Evolutionary conservation across 2,888 invertebrate genomes (phyloP), one percentile per base, ranked within the genome.

Genomic region (Acleris cristana): DNA sequence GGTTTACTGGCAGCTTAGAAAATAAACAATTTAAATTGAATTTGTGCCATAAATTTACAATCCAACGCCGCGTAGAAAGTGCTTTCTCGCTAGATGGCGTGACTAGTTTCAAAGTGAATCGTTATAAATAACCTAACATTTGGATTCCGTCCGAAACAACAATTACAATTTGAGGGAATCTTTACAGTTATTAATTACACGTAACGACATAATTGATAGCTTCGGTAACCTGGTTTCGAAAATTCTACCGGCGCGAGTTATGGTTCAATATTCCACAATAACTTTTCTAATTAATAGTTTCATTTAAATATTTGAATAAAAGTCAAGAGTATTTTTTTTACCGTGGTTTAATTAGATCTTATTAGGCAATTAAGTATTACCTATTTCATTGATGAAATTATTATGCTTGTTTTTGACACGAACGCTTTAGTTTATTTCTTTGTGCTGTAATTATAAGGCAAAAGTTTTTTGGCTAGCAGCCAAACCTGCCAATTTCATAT

Each of bases 51-150:
- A 61, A 66, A 61, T 62, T 66, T 19, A 48, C 48, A 62, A 67
- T 7, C 62, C 53, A 49, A 40, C 56, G 52, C 26, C 26, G 58
- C 48, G 49, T 40, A 67, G 62, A 62, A 63, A 67, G 63, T 40
- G 53, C 62, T 69, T 74, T 73, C 68, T 67, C 83, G 72, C 70
- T 81, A 90, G 89, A 90, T 90, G 89, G 89, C 89, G 87, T 78
- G 71, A 81, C 78, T 70, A 64, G 87, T 81, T 69, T 62, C 81
- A 82, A 85, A 88, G 88, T 59, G 68, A 58, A 57, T 79, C 72
- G 69, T 70, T 70, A 65, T 76, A 72, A 74, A 65, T 76, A 72
- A 74, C 72, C 58, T 69, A 63, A 59, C 70, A 71, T 69, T 66
- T 64, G 54, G 60, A 66, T 64, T 59, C 45, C 63, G 55, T 64